Base-by-base conservation (phyloP, 2,113 vertebrate genomes). In the Salvator merianae region DNA sequence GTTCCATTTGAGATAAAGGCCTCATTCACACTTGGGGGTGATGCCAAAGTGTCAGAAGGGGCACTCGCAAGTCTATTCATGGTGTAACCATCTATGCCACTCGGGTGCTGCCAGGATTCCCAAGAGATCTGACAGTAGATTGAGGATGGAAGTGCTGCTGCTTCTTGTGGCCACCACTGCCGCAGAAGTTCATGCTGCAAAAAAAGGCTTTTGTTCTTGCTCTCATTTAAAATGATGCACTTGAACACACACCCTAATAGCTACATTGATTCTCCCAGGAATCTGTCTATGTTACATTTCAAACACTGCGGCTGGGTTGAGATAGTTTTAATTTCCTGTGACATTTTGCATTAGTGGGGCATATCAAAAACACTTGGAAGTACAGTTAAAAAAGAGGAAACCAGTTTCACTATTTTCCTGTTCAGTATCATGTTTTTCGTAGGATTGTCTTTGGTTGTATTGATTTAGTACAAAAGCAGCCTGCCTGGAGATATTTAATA, bases 291-390 rank as follows among this genome's bases (percentile, higher is more conserved):
- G 85, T 84, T 87, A 7, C 53, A 84, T 73, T 3, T 3, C 14
- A 80, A 32, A 70, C 43, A 36, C 22, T 68, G n/a, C 20, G 74
- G 3, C 9, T 87, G 26, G n/a, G 81, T 7, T 53, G 30, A n/a
- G 81, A 84, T 24, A 28, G 7, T 70, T 34, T 84, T 7, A n/a
- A 30, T 70, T 83, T 83, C 68, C 40, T 82, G 5, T 40, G 16
- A 0, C 77, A n/a, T 90, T 87, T 73, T 59, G 3, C 16, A 3
- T 7, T 6, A 74, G 1, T 55, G 36, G 50, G 16, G 10, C 16
- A 80, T 43, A 81, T 77, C 20, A 76, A 28, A 84, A 43, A 28
- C 1, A 28, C 65, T 89, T 75, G 85, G 32, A 82, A 59, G 22
- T 65, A 75, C 65, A 3, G 81, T 50, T 65, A 20, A 77, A 79